phyloP scores from a whole-genome alignment of 2,113 vertebrate species.

The Ascaphus truei region DNA sequence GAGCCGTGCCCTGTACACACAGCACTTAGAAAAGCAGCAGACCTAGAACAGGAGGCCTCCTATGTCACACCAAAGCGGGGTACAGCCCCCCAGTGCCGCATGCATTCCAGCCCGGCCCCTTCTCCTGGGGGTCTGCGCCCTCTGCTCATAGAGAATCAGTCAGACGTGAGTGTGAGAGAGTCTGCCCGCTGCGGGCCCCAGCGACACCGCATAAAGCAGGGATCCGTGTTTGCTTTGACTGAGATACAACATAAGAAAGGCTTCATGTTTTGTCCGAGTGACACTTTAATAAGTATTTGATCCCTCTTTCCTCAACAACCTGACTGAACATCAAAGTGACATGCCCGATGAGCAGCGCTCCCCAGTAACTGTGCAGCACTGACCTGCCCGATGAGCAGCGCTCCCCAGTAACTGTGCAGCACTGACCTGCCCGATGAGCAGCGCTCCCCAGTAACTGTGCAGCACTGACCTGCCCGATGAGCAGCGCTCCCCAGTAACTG shows the following conservation, averaged over 20 bases:
- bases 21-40: conserved; percentile 44
- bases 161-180: conserved; percentile 72
- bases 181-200: conserved; percentile 52
- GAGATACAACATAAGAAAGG: conserved; percentile 36
- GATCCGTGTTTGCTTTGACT: conserved; percentile 34
- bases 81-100: conserved; percentile 45
- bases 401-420: no score
- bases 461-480: no score
- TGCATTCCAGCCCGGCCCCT: conserved; percentile 55
- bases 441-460: no score
- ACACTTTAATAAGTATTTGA: conserved; percentile 24
- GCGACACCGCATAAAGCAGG: conserved; percentile 18
- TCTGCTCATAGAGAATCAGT: conserved; percentile 59
- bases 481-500: no score
- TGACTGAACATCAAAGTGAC: conserved; percentile 42
- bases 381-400: no score
- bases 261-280: conserved; percentile 18
- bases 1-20: no score
- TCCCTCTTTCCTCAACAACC: conserved; percentile 25
- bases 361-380: conserved; percentile 20
- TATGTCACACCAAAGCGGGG: conserved; percentile 39
- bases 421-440: no score
- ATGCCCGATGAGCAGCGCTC: not conserved
- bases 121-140: conserved; percentile 48
- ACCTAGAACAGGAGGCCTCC: conserved; percentile 41